Conservation (phyloP, 64 coral and sea anemone genomes). For the Exaiptasia diaphana region DNA sequence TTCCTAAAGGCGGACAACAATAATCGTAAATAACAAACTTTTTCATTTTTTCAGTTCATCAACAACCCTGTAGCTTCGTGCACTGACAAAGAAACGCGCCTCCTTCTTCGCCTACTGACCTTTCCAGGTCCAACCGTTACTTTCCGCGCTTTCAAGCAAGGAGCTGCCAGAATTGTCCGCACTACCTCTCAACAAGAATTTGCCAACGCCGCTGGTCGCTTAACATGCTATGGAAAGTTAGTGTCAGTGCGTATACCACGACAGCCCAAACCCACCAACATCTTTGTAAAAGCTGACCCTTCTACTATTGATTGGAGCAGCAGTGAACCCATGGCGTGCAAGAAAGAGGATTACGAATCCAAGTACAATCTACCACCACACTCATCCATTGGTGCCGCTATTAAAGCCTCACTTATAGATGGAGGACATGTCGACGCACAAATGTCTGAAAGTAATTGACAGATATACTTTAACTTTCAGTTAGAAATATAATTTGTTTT, state of each 20-base stretch:
- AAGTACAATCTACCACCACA: neutral
- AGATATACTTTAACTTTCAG: no score
- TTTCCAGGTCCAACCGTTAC: neutral
- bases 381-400: neutral
- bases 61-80: neutral
- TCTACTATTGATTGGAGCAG: neutral
- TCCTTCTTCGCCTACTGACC: neutral
- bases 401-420: no score
- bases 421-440: no score
- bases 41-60: constrained; percentile 32
- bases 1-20: neutral
- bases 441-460: no score
- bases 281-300: neutral
- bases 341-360: neutral
- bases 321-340: neutral
- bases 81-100: neutral
- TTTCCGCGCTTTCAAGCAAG: neutral
- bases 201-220: neutral
- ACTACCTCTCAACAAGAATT: neutral
- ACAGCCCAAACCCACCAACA: neutral
- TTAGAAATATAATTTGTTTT: no score
- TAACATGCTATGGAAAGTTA: neutral
- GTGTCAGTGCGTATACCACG: neutral
- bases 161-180: neutral
- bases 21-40: neutral